Evolutionary conservation across 2,113 vertebrate genomes (phyloP).

Genomic region (Mixornis gularis): DNA sequence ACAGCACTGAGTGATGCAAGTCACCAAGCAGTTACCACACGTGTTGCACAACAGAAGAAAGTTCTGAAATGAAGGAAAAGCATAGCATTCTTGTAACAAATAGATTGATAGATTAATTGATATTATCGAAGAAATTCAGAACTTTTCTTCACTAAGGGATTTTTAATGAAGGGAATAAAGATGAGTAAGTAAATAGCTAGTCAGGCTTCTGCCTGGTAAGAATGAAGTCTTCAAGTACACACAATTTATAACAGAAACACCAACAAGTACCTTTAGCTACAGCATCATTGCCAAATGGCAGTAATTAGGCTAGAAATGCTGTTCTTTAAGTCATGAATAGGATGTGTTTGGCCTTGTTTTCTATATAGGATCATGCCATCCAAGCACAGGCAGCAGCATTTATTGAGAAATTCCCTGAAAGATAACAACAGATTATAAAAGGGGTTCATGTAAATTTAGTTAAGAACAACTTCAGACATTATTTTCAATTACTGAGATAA

Average conservation of each 20-base stretch:
- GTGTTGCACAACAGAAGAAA: not conserved
- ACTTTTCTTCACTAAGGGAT: not conserved
- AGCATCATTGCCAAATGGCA: not conserved
- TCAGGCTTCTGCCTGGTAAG: not conserved
- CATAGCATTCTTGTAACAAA: not conserved
- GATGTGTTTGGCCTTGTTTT: conserved; percentile 44
- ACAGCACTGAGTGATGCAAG: not conserved
- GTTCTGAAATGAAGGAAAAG: not conserved
- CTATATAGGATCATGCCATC: conserved; percentile 14
- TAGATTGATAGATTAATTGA: not conserved
- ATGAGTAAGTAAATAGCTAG: not conserved
- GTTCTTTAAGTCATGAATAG: conserved; percentile 43
- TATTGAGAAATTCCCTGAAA: conserved; percentile 65
- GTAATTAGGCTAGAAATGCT: conserved; percentile 47
- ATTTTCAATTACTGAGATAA: conserved; percentile 81
- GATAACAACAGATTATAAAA: conserved; percentile 71
- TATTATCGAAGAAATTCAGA: not conserved
- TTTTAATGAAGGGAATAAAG: not conserved
- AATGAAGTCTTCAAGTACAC: not conserved
- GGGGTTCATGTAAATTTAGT: conserved; percentile 66
- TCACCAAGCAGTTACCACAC: not conserved
- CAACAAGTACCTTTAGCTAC: conserved; percentile 19
- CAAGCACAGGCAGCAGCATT: conserved; percentile 54
- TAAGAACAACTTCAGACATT: conserved; percentile 73
- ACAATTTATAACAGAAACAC: not conserved